Base-by-base conservation (phyloP, 2,888 invertebrate species). In the Dorcus parallelipipedus region DNA sequence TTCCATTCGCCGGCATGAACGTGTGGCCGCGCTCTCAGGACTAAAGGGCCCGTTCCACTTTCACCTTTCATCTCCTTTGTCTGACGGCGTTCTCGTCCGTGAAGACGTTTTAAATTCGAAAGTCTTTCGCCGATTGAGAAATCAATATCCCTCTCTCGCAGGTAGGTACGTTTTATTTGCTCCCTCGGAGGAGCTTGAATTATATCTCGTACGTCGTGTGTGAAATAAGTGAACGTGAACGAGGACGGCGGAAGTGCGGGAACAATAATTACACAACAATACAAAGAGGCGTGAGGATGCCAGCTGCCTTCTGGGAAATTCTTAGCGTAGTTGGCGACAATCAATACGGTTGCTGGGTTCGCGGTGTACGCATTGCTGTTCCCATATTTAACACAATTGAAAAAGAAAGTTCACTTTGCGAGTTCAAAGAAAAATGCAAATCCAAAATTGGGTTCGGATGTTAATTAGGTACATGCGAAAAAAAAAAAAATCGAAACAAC, bases 271-370 rank as follows among this genome's bases (percentile, higher is more conserved):
- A 45, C 45, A 45, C 17, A 20, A 23, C 45, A 45, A 10, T 45
- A 20, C 45, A 20, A 45, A 45, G 45, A 45, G 45, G 45, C 45
- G 45, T 45, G 45, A 45, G 45, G 45, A 45, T 20, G 45, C 23
- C 45, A 20, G 9, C 45, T 17, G 45, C 45, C 45, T 45, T 20
- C 20, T 45, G 45, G 45, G 45, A 45, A 45, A 45, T 45, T 45
- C 45, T 45, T 45, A 45, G 45, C 45, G 45, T 20, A 45, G 45
- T 45, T 45, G 17, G 45, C 45, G 45, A 45, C 45, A 40, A 40
- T 52, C 26, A 20, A 52, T 40, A 40, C 26, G 40, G 39, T 38
- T 41, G 52, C 52, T 9, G 42, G 20, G 52, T 26, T 52, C 23
- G 20, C 10, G n/a, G 52, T 52, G 40, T 33, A 42, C 23, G 23